Evolutionary conservation across 2,113 vertebrate genomes (phyloP).

Genomic region (Oncorhynchus clarkii): DNA sequence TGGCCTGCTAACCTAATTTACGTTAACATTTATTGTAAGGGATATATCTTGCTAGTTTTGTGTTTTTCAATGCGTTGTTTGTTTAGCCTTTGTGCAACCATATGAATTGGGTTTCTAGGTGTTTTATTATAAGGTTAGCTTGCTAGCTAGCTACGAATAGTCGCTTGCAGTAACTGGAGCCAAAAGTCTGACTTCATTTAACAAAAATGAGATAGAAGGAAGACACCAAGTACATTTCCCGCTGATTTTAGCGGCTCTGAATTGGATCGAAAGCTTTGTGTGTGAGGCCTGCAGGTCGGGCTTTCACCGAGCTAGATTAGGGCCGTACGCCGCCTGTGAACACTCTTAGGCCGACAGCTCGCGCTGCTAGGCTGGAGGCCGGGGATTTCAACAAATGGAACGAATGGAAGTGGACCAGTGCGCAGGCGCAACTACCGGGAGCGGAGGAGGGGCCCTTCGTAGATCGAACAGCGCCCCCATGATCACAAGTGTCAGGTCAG

Average conservation of each 20-base stretch:
- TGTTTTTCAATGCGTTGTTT: constrained; percentile 2
- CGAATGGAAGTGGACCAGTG: constrained; percentile 82
- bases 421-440: constrained; percentile 74
- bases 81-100: constrained; percentile 15
- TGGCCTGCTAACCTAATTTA: background rate
- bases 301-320: constrained; percentile 73
- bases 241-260: constrained; percentile 52
- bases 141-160: no score
- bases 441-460: constrained; percentile 72
- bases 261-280: constrained; percentile 39
- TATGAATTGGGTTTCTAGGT: constrained; percentile 2
- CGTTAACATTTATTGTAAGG: background rate
- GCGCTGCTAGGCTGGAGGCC: constrained; percentile 47
- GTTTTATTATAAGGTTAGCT: background rate
- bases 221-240: constrained; percentile 29
- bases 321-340: constrained; percentile 43
- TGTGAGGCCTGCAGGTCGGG: constrained; percentile 77
- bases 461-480: constrained; percentile 82
- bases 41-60: constrained; percentile 7
- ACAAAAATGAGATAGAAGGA: constrained; percentile 60
- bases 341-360: constrained; percentile 41
- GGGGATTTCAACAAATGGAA: constrained; percentile 64
- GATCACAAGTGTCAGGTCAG: constrained; percentile 78
- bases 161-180: no score
- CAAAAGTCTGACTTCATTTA: background rate